A percentile compares a stretch with the other conserved stretches of the same genome.
phyloP scores from a whole-genome alignment of 1,140 invertebrate genomes.

The Pararge aegeria region DNA sequence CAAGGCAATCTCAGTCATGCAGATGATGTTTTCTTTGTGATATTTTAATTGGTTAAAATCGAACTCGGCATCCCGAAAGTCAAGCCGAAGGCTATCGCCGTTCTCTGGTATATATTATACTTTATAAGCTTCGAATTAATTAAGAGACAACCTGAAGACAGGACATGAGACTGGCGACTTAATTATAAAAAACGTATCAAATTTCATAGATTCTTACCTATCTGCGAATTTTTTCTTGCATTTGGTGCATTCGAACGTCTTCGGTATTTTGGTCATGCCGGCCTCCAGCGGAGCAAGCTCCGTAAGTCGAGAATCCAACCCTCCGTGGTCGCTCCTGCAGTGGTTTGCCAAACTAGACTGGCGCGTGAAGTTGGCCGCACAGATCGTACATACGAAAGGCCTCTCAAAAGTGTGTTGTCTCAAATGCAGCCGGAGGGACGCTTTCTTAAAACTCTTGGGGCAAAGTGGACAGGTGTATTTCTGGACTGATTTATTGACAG shows the following conservation, averaged over 20 bases:
- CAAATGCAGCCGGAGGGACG: constrained; percentile 85
- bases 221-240: constrained; percentile 48
- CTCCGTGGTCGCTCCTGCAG: constrained; percentile 69
- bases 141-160: no score
- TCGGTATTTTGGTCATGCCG: constrained; percentile 15
- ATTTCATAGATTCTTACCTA: constrained; percentile 40
- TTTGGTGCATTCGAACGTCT: constrained; percentile 40
- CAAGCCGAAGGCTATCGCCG: no score
- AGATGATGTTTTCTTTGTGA: no score
- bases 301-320: constrained; percentile 16
- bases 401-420: constrained; percentile 89
- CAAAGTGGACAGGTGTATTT: constrained; percentile 85
- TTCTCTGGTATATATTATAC: no score
- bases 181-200: no score
- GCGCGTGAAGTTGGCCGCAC: constrained; percentile 83
- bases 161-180: no score
- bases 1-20: no score
- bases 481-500: constrained; percentile 48
- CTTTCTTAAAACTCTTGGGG: constrained; percentile 84
- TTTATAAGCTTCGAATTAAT: no score
- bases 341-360: constrained; percentile 82
- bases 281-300: constrained; percentile 22
- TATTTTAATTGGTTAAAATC: no score
- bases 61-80: no score
- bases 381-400: constrained; percentile 84